Base-by-base conservation (phyloP, 2,113 vertebrate species). In the Hippocampus abdominalis region DNA sequence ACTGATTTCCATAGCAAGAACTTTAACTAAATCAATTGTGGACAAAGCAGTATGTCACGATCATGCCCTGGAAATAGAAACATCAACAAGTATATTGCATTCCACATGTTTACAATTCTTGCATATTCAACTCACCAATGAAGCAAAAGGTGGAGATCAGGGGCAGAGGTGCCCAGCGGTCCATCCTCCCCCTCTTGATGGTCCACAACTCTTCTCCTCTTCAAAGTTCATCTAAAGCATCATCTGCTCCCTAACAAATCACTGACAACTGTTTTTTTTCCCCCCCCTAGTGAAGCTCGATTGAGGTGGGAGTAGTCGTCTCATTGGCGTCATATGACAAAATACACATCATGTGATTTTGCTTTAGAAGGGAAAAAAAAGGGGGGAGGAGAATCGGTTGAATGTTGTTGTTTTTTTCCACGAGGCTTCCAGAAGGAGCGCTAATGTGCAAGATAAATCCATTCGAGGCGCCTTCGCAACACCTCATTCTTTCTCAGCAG, bases 311-410 rank as follows among this genome's bases (percentile, higher is more conserved):
- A 64, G 72, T 74, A 46, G 44, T 75, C 68, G 59, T 68, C 72
- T 85, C 82, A 80, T 88, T 84, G 70, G 81, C 75, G 85, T 91
- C 91, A 91, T 85, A 84, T 91, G 90, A 91, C 90, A 87, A 83
- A 81, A 81, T 68, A 66, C 51, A 57, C 73, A 89, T 89, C 91
- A 92, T 90, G 91, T 92, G 92, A 91, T 86, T 88, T 75, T 76
- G 80, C 88, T 90, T 89, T 83, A 66, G 64, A 61, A 46, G 49
- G 53, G 39, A 21, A 48, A 61, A 64, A 64, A 78, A 80, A 80
- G 75, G 54, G 32, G 23, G 29, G 53, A 71, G 71, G 13, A 53
- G 48, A 79, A 73, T 8, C 25, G 54, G 72, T 53, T 57, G 60
- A 57, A 75, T 65, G 73, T 40, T 68, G 68, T 5, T 5, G 42